Percentiles rank a stretch among this genome's conserved stretches.
Conservation (phyloP, 2,113 vertebrate genomes). For the Nipponia nippon region DNA sequence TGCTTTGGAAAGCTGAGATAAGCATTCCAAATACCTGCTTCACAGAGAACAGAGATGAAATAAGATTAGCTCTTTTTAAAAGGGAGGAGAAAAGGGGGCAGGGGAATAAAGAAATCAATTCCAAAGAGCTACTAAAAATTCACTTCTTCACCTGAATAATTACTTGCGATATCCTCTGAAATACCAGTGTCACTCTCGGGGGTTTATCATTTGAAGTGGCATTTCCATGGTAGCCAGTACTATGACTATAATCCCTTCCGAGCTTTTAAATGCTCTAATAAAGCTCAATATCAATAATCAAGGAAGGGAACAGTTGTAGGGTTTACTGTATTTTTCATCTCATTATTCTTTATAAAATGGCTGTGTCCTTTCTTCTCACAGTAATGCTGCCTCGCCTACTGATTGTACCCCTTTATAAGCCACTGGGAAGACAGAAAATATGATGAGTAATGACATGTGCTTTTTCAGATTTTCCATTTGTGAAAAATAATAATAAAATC, state of each 20-base stretch:
- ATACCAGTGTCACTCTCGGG: neutral
- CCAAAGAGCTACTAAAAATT: neutral
- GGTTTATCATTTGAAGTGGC: constrained; percentile 20
- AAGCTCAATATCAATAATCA: constrained; percentile 32
- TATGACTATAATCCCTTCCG: neutral
- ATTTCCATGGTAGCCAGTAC: constrained; percentile 14
- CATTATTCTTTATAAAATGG: neutral
- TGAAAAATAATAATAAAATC: neutral
- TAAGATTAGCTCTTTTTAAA: neutral
- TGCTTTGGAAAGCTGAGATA: neutral
- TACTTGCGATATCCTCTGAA: constrained; percentile 1
- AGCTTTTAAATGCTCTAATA: constrained; percentile 30
- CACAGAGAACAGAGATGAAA: neutral
- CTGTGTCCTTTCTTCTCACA: constrained; percentile 22
- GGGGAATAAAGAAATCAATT: neutral
- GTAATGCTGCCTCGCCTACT: neutral
- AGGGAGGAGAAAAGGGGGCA: neutral
- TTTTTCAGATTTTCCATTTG: neutral
- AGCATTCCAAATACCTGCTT: neutral
- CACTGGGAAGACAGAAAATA: neutral
- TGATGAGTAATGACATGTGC: neutral
- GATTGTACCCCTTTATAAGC: neutral
- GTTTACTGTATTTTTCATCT: neutral
- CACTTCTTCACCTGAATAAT: constrained; percentile 11
- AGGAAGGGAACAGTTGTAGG: neutral